A percentile compares a stretch with the other conserved stretches of the same genome.
These are phyloP conservation scores for Lamproptera curius DNA, from an alignment of 2,888 invertebrate genomes.

Conservation along the genomic window DNA sequence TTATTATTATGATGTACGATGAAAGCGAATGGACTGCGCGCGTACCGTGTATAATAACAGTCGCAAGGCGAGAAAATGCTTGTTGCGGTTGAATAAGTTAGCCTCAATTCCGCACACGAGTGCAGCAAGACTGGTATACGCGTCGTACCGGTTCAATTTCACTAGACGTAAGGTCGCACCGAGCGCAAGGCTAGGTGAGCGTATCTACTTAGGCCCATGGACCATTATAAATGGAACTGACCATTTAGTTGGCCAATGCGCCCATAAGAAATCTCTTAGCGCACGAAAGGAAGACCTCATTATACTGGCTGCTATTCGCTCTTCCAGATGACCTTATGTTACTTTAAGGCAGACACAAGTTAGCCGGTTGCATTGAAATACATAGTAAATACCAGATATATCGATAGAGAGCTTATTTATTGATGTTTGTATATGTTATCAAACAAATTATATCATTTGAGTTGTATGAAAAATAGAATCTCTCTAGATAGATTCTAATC, in stretches of 20 bases:
- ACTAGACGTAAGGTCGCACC: constrained; percentile 66
- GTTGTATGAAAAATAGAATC: no score
- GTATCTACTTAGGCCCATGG: constrained; percentile 31
- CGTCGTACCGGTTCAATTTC: constrained; percentile 66
- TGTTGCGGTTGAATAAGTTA: constrained; percentile 37
- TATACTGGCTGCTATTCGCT: constrained; percentile 13
- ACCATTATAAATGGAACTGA: constrained; percentile 22
- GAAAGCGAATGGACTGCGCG: neutral
- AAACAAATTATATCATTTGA: no score
- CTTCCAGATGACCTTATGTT: constrained; percentile 16
- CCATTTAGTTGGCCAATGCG: neutral
- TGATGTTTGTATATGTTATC: no score
- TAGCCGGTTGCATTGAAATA: constrained; percentile 12
- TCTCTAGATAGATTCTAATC: no score
- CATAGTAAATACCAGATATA: neutral
- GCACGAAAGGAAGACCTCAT: constrained; percentile 16
- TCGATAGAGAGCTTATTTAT: neutral
- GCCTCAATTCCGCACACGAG: constrained; percentile 39
- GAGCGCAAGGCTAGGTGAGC: constrained; percentile 66
- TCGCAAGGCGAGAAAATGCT: constrained; percentile 22
- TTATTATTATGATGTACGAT: neutral
- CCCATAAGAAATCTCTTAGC: constrained; percentile 1
- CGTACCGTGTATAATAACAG: constrained; percentile 1
- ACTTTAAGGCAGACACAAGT: constrained; percentile 10
- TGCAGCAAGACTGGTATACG: constrained; percentile 40